Evolutionary conservation across 92 coral and sea anemone genomes (phyloP).

Genomic region (Zoanthus gigantus): DNA sequence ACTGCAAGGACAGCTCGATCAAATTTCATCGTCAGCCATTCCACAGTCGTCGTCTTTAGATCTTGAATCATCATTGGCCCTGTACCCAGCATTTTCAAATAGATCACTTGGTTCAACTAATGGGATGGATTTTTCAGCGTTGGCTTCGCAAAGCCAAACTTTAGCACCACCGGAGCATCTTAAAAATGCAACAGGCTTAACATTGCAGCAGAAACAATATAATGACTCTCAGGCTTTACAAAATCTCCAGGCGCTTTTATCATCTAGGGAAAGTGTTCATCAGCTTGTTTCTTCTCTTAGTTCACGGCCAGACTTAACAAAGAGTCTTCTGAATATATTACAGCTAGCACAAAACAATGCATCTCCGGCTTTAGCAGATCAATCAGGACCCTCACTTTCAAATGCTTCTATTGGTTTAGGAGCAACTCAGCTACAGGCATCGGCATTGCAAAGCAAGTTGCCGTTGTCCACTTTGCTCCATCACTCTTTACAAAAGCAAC

Average conservation of each 20-base stretch:
- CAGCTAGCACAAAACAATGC: conserved; percentile 17
- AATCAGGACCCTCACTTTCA: background rate
- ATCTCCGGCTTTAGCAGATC: background rate
- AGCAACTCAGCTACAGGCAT: background rate
- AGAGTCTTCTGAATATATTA: conserved; percentile 23
- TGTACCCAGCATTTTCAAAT: background rate
- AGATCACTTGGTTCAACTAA: background rate
- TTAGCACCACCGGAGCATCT: background rate
- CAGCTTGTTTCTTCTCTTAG: conserved; percentile 42
- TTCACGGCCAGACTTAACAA: conserved; percentile 25
- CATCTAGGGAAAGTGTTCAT: conserved; percentile 27
- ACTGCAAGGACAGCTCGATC: background rate
- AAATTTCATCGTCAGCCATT: background rate
- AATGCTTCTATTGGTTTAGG: background rate
- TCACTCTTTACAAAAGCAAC: conserved; percentile 43
- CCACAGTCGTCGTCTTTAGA: background rate
- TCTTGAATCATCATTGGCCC: background rate
- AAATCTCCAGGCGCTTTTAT: conserved; percentile 25
- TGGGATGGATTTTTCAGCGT: background rate
- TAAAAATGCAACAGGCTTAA: background rate
- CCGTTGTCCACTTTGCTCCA: background rate
- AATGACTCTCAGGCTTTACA: conserved; percentile 19
- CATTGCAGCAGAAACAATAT: conserved; percentile 23
- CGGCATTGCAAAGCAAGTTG: conserved; percentile 4
- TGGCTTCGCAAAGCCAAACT: conserved; percentile 9